phyloP scores from a whole-genome alignment of 2,797 vertebrate species.

The Meda fulgida region DNA sequence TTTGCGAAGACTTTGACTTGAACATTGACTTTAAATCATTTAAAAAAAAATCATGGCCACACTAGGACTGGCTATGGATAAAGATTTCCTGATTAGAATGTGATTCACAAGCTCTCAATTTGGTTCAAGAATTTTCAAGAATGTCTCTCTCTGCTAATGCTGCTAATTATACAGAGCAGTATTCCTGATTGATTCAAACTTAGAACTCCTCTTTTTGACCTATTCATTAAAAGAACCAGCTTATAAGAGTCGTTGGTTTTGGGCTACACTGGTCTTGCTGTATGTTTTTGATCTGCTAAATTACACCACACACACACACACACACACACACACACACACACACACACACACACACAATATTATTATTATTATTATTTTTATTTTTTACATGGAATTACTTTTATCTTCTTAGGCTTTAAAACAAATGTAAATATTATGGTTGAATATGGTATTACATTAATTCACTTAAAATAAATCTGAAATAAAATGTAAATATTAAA shows the following conservation, averaged over 20 bases:
- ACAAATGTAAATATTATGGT: no score
- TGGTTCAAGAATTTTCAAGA: no score
- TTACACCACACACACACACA: no score
- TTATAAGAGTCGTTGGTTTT: neutral
- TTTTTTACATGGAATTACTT: neutral
- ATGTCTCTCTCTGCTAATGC: neutral
- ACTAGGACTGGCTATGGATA: neutral
- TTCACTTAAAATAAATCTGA: no score
- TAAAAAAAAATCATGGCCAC: neutral
- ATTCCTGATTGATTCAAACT: no score
- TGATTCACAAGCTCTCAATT: neutral
- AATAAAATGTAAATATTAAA: no score
- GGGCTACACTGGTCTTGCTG: neutral
- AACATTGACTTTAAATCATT: neutral
- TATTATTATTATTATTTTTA: no score
- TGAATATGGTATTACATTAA: no score
- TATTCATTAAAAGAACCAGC: neutral
- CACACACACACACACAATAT: no score
- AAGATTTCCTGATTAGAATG: neutral
- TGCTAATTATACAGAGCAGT: neutral
- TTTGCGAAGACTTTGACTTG: slow-evolving; percentile 18
- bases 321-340: no score
- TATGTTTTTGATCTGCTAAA: neutral
- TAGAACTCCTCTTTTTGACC: neutral
- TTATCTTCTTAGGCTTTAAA: neutral